Conservation (phyloP, 2,113 vertebrate species). For the Madoqua kirkii region DNA sequence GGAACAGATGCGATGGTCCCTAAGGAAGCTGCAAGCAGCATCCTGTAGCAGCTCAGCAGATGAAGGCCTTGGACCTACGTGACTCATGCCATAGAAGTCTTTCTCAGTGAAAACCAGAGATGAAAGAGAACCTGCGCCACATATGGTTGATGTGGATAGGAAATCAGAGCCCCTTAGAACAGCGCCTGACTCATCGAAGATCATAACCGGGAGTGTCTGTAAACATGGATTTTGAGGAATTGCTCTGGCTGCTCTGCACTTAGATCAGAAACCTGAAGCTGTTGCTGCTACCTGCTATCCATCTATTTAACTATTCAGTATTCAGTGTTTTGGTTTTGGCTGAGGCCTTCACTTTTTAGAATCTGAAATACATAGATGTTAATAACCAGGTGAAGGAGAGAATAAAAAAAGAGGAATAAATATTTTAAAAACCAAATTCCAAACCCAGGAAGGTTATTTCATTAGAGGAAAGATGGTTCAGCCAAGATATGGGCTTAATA, state of each 20-base stretch:
- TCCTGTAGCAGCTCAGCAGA: background rate
- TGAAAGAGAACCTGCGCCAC: background rate
- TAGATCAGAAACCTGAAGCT: background rate
- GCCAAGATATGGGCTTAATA: background rate
- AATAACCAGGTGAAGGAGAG: background rate
- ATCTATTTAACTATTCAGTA: background rate
- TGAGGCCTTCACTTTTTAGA: background rate
- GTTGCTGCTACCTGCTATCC: background rate
- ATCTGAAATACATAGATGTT: slow-evolving; percentile 28
- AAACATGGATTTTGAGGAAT: background rate
- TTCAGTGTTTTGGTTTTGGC: background rate
- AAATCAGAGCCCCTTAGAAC: background rate
- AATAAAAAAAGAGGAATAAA: background rate
- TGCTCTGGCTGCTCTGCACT: background rate
- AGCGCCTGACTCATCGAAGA: background rate
- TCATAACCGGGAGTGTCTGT: too few relatives aligned
- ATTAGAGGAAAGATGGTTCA: background rate
- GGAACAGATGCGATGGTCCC: background rate
- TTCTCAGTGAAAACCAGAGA: background rate
- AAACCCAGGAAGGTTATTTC: background rate
- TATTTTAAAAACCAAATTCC: background rate
- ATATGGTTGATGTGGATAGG: background rate
- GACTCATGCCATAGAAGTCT: too few relatives aligned
- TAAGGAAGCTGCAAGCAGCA: background rate
- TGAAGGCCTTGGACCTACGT: background rate